Evolutionary conservation across 2,888 invertebrate genomes (phyloP).

Genomic region (Conops quadrifasciatus): DNA sequence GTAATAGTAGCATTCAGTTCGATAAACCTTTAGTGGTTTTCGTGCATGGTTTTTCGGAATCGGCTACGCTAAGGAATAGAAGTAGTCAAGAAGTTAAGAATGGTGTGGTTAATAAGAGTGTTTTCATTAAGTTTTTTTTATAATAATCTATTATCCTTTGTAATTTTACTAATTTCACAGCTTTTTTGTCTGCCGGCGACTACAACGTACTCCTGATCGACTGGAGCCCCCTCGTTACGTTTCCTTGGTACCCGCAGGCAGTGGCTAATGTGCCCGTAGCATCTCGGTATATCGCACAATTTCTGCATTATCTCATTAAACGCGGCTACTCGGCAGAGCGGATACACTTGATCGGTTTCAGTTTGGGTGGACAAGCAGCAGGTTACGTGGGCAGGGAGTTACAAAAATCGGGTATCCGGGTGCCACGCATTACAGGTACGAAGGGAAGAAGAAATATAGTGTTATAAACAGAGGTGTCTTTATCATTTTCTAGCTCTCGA

Average conservation of each 20-base stretch:
- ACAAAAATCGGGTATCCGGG: conserved; percentile 66
- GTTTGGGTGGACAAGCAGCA: conserved; percentile 75
- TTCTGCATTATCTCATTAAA: conserved; percentile 73
- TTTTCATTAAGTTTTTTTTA: too few species aligned
- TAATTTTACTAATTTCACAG: too few species aligned
- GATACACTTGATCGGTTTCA: conserved; percentile 80
- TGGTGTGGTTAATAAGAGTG: conserved; percentile 65
- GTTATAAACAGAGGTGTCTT: not conserved
- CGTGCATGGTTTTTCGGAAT: conserved; percentile 81
- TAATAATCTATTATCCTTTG: too few species aligned
- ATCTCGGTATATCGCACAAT: conserved; percentile 72
- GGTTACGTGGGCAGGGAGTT: conserved; percentile 79
- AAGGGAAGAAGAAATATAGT: not conserved
- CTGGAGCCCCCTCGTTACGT: conserved; percentile 77
- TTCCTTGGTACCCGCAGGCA: conserved; percentile 82
- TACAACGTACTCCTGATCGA: conserved; percentile 81
- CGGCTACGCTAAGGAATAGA: conserved; percentile 72
- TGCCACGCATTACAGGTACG: conserved; percentile 72
- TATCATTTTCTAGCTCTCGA: conserved; percentile 73
- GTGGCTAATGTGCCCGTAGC: conserved; percentile 76
- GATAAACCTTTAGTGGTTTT: conserved; percentile 71
- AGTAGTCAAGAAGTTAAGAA: conserved; percentile 70
- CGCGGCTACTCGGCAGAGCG: conserved; percentile 70
- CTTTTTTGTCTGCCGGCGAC: conserved; percentile 72
- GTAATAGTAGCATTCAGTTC: conserved; percentile 68